Conservation (phyloP, 2,113 vertebrate species). For the Indicator indicator region DNA sequence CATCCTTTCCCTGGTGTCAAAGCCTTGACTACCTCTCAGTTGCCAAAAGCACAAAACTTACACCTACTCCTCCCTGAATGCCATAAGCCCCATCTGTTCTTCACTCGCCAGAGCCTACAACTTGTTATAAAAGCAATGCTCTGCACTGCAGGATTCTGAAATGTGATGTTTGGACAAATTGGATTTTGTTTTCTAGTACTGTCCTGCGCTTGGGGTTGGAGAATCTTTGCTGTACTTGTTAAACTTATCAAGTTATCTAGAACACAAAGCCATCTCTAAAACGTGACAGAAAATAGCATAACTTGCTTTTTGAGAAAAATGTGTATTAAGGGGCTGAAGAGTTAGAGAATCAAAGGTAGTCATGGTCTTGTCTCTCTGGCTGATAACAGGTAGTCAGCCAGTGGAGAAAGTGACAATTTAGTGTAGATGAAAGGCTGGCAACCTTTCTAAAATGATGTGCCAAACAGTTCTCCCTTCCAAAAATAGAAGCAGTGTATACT, state of each 20-base stretch:
- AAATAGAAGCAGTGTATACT: constrained; percentile 22
- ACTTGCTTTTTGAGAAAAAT: neutral
- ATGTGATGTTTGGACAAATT: constrained; percentile 7
- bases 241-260: neutral
- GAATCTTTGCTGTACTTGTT: neutral
- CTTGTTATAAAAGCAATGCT: constrained; percentile 49
- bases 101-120: constrained; percentile 50
- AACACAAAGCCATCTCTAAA: neutral
- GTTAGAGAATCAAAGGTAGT: neutral
- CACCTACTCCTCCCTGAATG: constrained; percentile 59
- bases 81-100: constrained; percentile 66
- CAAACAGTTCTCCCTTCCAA: constrained; percentile 40
- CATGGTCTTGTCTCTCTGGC: neutral
- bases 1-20: constrained; percentile 46
- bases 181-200: neutral
- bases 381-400: neutral
- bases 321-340: neutral
- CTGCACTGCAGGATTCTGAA: constrained; percentile 38
- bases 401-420: constrained; percentile 33
- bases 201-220: constrained; percentile 5
- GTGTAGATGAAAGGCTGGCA: constrained; percentile 27
- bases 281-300: neutral
- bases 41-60: constrained; percentile 64
- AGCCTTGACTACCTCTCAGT: constrained; percentile 51
- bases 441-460: constrained; percentile 11